These are phyloP conservation scores for Agrypnia vestita DNA, from an alignment of 1,140 invertebrate genomes.

Conservation along the genomic window DNA sequence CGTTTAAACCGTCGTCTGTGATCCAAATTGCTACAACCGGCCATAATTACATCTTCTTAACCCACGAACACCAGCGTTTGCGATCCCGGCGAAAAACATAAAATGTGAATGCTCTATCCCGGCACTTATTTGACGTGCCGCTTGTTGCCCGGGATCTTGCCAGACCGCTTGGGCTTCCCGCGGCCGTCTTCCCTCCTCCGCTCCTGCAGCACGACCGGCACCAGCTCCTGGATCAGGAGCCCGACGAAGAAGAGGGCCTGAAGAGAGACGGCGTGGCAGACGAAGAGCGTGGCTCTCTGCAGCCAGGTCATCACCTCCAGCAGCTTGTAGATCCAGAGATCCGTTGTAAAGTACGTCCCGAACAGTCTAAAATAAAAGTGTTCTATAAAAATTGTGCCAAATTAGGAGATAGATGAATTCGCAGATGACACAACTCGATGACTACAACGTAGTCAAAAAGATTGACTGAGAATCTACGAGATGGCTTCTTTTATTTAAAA, in stretches of 20 bases:
- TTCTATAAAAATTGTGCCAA: too few relatives aligned
- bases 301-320: constrained; percentile 68
- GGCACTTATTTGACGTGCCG: neutral
- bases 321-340: constrained; percentile 67
- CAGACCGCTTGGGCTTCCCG: neutral
- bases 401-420: too few relatives aligned
- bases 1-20: too few relatives aligned
- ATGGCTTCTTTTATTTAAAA: too few relatives aligned
- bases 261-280: neutral
- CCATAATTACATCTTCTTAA: too few relatives aligned
- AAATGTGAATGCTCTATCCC: too few relatives aligned
- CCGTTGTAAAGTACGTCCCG: constrained; percentile 64
- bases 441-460: too few relatives aligned
- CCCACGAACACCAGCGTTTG: too few relatives aligned
- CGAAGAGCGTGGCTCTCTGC: constrained; percentile 66
- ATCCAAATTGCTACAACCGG: too few relatives aligned
- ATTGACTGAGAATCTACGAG: too few relatives aligned
- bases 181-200: neutral
- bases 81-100: too few relatives aligned
- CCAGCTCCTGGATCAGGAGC: constrained; percentile 6
- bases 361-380: constrained; percentile 65
- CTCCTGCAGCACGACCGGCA: neutral
- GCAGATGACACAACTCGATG: too few relatives aligned
- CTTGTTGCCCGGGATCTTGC: neutral
- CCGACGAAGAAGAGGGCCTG: constrained; percentile 43